Evolutionary conservation across 30 jellyfish, hydroid and myxozoan genomes (phyloP).

Genomic region (Aurelia coerulea): DNA sequence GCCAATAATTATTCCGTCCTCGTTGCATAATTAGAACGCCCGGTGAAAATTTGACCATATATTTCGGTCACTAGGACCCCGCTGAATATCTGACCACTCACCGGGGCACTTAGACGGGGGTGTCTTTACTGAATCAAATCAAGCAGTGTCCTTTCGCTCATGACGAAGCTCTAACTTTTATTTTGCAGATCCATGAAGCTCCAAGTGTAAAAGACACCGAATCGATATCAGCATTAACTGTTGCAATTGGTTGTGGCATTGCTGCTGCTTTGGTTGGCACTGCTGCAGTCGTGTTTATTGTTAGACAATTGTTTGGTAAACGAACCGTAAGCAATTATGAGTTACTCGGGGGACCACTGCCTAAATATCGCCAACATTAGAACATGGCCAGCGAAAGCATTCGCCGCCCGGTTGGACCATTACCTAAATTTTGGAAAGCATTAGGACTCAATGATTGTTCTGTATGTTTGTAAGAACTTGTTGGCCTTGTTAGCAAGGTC

Average conservation of each 20-base stretch:
- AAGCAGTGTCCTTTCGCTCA: background rate
- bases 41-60: too few relatives aligned
- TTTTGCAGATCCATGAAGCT: constrained; percentile 85
- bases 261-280: constrained; percentile 98
- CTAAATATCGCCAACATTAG: constrained; percentile 42
- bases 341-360: constrained; percentile 60
- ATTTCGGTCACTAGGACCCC: too few relatives aligned
- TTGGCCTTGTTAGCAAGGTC: too few relatives aligned
- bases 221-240: constrained; percentile 94
- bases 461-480: too few relatives aligned
- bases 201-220: constrained; percentile 90
- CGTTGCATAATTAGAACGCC: too few relatives aligned
- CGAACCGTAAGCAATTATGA: constrained; percentile 68
- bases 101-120: too few relatives aligned
- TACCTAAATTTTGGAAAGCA: too few relatives aligned
- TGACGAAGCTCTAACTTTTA: background rate
- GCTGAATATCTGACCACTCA: too few relatives aligned
- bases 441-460: too few relatives aligned
- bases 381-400: background rate
- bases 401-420: too few relatives aligned
- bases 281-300: constrained; percentile 91
- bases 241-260: constrained; percentile 94
- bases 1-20: too few relatives aligned
- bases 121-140: too few relatives aligned
- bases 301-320: constrained; percentile 82